Conservation (phyloP, 2,113 vertebrate species). For the Synchiropus splendidus region DNA sequence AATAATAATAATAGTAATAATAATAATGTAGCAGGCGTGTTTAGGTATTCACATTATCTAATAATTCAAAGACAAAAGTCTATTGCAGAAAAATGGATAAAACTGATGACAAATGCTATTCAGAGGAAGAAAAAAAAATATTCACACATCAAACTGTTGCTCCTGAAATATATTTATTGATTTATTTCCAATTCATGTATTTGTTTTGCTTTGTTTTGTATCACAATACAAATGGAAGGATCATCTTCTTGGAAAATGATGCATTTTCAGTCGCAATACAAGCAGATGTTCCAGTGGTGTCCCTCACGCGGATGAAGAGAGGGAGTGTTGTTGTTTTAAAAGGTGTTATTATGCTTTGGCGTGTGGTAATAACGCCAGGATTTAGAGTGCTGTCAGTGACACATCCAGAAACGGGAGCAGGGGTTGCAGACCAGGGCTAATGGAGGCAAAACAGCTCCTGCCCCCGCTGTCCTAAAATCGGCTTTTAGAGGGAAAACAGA, state of each 20-base stretch:
- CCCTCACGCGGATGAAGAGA: constrained; percentile 8
- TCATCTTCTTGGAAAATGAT: no score
- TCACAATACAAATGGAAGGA: no score
- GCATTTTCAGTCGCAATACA: constrained; percentile 30
- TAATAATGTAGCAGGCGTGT: no score
- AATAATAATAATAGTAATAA: no score
- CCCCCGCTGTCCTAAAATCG: constrained; percentile 57
- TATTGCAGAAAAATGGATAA: no score
- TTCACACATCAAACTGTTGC: no score
- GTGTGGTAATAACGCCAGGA: constrained; percentile 40
- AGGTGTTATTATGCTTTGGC: constrained; percentile 54
- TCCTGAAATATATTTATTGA: no score
- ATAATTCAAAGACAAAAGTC: no score
- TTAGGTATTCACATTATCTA: no score
- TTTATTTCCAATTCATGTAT: no score
- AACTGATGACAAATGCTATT: no score
- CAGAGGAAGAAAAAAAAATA: no score
- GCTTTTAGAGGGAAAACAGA: constrained; percentile 57
- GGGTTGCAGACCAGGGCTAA: constrained; percentile 56
- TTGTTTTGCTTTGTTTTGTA: constrained; percentile 9
- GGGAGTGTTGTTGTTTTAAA: constrained; percentile 38
- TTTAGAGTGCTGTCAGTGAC: constrained; percentile 50
- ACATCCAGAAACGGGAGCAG: constrained; percentile 46
- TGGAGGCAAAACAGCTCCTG: constrained; percentile 53
- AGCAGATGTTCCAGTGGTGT: constrained; percentile 63